Conservation (phyloP, 2,797 vertebrate species). For the Anolis apletophallus region DNA sequence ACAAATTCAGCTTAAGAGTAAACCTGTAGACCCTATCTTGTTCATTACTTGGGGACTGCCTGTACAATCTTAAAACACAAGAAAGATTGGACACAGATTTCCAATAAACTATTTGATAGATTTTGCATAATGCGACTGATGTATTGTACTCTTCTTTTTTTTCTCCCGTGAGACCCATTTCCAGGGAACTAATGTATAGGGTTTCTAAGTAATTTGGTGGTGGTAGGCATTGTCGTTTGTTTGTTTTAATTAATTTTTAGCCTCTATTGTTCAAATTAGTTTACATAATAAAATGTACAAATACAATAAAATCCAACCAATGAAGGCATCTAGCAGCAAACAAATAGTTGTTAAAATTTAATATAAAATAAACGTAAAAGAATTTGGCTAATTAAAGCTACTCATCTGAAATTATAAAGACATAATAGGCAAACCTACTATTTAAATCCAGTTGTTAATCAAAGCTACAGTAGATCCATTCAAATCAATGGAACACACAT, state of each 20-base stretch:
- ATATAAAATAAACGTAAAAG: background rate
- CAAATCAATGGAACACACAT: too few relatives aligned
- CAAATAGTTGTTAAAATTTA: background rate
- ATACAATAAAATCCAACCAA: background rate
- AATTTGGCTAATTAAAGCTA: background rate
- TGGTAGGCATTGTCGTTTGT: background rate
- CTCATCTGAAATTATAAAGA: background rate
- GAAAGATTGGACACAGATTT: background rate
- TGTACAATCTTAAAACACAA: background rate
- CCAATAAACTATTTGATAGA: background rate
- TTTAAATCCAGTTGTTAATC: background rate
- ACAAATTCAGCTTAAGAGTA: too few relatives aligned
- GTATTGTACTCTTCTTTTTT: slow-evolving; percentile 4
- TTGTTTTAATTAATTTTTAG: background rate
- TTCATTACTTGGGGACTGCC: too few relatives aligned
- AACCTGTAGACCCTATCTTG: too few relatives aligned
- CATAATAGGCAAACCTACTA: background rate
- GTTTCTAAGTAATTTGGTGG: background rate
- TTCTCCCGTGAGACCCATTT: background rate
- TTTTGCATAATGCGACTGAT: background rate
- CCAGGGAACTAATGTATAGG: background rate
- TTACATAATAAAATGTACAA: background rate
- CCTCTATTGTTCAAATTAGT: background rate
- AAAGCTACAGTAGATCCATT: too few relatives aligned
- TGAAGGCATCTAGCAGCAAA: background rate